Conservation (phyloP, 2,113 vertebrate genomes). For the Microcebus griseorufus region DNA sequence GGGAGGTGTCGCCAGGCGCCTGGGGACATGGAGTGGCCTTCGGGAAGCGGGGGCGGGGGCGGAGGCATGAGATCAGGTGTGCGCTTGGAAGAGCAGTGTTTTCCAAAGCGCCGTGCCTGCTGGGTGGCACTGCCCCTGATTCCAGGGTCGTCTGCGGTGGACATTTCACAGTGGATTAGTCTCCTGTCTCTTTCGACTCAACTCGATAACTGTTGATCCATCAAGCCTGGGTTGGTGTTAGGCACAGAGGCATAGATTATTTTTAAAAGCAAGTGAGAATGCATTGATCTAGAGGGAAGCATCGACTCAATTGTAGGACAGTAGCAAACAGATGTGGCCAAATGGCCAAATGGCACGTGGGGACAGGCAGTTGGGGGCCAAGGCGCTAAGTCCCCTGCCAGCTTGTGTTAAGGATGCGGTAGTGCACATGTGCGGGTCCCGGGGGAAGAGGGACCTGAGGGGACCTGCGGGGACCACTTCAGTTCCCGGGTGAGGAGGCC, state of each 20-base stretch:
- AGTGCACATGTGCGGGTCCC: accelerated
- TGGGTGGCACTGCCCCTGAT: accelerated
- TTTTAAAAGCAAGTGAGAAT: conserved; percentile 53
- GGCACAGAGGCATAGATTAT: not conserved
- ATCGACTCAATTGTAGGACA: not conserved
- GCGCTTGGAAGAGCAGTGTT: not conserved
- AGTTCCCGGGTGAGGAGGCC: accelerated
- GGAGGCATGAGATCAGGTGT: not conserved
- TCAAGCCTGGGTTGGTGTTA: not conserved
- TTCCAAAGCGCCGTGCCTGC: not conserved
- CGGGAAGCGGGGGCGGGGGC: not conserved
- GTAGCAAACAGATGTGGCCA: not conserved
- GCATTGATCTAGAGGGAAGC: not conserved
- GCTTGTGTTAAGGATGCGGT: not conserved
- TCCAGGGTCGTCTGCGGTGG: not conserved
- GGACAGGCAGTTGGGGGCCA: not conserved
- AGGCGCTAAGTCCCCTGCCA: not conserved
- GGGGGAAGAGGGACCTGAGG: not conserved
- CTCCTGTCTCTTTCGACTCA: not conserved
- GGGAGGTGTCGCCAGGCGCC: not conserved
- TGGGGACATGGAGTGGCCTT: not conserved
- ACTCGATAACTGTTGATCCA: not conserved
- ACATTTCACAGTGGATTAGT: not conserved
- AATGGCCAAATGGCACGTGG: not conserved
- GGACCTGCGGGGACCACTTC: no score